Base-by-base conservation (phyloP, 53 echinoderm and acorn worm genomes). In the Stichopus horrens region DNA sequence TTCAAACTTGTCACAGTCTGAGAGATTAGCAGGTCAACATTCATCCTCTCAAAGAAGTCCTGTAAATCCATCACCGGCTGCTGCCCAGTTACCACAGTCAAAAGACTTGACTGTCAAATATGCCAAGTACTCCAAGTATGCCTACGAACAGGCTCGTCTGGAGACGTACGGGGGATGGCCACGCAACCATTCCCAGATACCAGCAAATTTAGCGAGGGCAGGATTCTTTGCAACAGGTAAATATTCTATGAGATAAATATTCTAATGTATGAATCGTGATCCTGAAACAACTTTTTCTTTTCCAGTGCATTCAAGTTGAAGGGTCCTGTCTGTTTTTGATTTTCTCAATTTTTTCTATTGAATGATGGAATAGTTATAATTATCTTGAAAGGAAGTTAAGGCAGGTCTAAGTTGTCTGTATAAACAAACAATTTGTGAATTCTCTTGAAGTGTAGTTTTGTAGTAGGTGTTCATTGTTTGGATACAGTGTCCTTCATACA, bases 151-250 rank as follows among this genome's bases (percentile, higher is more conserved):
- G 21, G 94, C 81, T 23, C 88, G 96, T 23, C 53, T 99, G 75
- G 88, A 80, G 22, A 93, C 96, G 1, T 99, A 86, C 80, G 73
- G 58, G 0, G 7, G 0, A 0, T 99, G 99, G 99, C 96, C 94
- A 2, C 52, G 60, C 53, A 21, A 87, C 57, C 81, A 74, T 9
- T 88, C 89, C 0, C 83, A 89, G 10, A 89, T 89, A n/a, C 90
- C 96, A 0, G 54, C 86, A 52, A 74, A 86, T 79, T 81, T 94
- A 5, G 92, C 93, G 21, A 88, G 91, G 73, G 99, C 96, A 81
- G 99, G 96, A 18, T 99, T 99, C 89, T 99, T 93, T 65, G 93
- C 88, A 75, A 96, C 96, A 90, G 99, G 99, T 98, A 74, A 81
- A 86, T 65, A 6, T 11, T 19, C 6, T 37, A 37, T 37, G 37